These are phyloP conservation scores for Lonchura striata DNA, from an alignment of 2,113 vertebrate genomes.

Conservation along the genomic window DNA sequence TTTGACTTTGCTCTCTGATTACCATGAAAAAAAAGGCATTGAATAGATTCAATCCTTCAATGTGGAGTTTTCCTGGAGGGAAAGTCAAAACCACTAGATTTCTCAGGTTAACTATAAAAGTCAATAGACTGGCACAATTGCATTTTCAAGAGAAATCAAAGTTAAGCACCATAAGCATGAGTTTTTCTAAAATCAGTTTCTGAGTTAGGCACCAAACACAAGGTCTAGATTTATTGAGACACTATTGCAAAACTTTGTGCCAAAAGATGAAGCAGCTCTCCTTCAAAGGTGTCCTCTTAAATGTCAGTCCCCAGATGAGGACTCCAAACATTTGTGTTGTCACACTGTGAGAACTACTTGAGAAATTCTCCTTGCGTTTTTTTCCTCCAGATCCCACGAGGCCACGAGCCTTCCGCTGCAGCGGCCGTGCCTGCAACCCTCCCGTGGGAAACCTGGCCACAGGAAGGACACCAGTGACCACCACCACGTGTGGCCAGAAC, in stretches of 20 bases:
- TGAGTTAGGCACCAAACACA: background rate
- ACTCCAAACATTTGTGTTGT: background rate
- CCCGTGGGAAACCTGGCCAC: slow-evolving; percentile 84
- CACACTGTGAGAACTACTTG: background rate
- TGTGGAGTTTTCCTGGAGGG: background rate
- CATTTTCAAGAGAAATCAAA: background rate
- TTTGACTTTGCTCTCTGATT: background rate
- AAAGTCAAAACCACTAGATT: background rate
- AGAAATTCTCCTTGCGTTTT: background rate
- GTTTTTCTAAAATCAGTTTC: background rate
- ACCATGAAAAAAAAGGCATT: background rate
- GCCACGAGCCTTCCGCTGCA: slow-evolving; percentile 73
- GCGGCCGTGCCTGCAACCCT: slow-evolving; percentile 82
- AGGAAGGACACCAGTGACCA: slow-evolving; percentile 79
- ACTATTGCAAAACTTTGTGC: no score
- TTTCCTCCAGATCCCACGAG: slow-evolving; percentile 33
- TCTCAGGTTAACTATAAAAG: background rate
- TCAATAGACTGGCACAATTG: accelerated
- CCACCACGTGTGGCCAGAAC: slow-evolving; percentile 76
- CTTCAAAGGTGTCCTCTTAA: background rate
- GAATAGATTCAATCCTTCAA: background rate
- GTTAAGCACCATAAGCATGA: background rate
- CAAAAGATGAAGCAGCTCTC: background rate
- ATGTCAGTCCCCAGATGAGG: background rate
- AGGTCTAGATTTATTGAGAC: background rate